A percentile compares a stretch with the other conserved stretches of the same genome.
These are phyloP conservation scores for Lutraria lutraria DNA, from an alignment of 2,888 invertebrate genomes.

Conservation along the genomic window DNA sequence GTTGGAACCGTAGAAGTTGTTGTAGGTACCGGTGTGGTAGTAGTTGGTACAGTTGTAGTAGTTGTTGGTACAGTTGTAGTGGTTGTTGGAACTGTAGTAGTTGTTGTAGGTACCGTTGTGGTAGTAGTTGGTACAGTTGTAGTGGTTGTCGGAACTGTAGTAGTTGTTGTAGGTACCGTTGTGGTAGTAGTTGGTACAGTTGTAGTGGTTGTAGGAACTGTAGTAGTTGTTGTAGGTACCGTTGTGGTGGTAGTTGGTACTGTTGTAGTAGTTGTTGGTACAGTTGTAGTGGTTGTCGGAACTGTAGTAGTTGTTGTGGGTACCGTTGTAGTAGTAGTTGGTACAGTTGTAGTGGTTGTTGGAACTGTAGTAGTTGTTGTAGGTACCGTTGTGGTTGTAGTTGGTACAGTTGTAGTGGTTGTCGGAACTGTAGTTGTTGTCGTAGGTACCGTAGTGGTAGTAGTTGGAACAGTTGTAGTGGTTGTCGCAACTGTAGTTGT, in stretches of 20 bases:
- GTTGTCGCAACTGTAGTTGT: not conserved
- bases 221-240: not conserved
- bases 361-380: not conserved
- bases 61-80: not conserved
- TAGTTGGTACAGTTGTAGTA: constrained; percentile 12
- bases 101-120: not conserved
- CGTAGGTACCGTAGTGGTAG: not conserved
- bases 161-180: not conserved
- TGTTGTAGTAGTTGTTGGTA: not conserved
- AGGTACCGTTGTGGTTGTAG: not conserved
- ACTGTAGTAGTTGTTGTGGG: not conserved
- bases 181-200: not conserved
- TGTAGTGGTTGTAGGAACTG: not conserved
- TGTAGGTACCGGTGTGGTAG: not conserved
- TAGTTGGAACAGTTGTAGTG: not conserved
- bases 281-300: not conserved
- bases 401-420: not conserved
- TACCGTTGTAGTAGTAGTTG: not conserved
- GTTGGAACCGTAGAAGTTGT: not conserved
- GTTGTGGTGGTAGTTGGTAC: not conserved
- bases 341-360: not conserved
- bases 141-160: not conserved
- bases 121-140: not conserved
- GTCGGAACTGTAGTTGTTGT: not conserved
- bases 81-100: not conserved